Conservation (phyloP, 2,113 vertebrate species). For the Colossoma macropomum region DNA sequence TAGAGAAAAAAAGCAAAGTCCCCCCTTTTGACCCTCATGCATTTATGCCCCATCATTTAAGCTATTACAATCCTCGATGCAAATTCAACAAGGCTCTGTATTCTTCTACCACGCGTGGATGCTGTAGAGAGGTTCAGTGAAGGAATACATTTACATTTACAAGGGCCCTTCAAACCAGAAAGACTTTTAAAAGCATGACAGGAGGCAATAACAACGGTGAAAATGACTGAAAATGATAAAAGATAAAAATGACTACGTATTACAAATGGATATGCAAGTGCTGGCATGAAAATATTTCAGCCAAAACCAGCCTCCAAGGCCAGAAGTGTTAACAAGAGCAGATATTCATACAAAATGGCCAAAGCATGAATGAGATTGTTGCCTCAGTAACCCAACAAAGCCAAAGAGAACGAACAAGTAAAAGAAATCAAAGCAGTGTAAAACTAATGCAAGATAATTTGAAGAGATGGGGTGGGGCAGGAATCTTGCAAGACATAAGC, state of each 20-base stretch:
- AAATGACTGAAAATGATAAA: too few species aligned
- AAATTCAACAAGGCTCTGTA: neutral
- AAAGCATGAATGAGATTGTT: neutral
- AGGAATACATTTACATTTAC: slow-evolving; percentile 13
- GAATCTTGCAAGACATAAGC: neutral
- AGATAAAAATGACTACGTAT: slow-evolving; percentile 7
- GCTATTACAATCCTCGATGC: neutral
- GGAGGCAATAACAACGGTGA: neutral
- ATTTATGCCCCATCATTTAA: neutral
- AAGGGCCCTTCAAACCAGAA: slow-evolving; percentile 1
- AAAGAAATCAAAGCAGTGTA: neutral
- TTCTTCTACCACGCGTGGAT: neutral
- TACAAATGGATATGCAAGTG: neutral
- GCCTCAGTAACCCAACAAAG: neutral
- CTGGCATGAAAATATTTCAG: neutral
- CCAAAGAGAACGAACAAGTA: neutral
- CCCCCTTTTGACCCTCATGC: neutral
- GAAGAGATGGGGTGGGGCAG: too few species aligned
- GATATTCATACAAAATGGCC: neutral
- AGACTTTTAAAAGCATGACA: slow-evolving; percentile 4
- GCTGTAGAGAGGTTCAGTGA: neutral
- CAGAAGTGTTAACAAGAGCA: neutral
- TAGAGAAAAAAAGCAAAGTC: neutral
- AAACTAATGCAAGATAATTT: neutral
- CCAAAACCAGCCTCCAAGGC: neutral